Evolutionary conservation across 2,888 invertebrate genomes (phyloP), one percentile per base, ranked within the genome.

Genomic region (Agriopis aurantiaria): DNA sequence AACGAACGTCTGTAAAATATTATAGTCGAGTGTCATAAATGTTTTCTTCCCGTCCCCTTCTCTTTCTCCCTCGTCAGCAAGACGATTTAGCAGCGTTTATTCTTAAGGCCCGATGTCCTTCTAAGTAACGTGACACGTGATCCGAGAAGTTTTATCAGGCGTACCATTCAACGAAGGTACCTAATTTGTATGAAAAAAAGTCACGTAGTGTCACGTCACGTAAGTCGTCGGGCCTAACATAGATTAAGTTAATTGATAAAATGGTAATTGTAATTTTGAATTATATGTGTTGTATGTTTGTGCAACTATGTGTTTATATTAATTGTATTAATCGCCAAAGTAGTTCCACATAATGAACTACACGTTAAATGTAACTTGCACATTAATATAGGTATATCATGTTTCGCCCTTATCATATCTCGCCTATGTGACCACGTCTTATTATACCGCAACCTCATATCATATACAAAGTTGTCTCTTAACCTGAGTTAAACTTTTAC

Each of bases 361-460:
- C 56, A 52, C 9, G n/a, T 62, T 55, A 49, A 48, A 49, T 51
- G 17, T 62, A 63, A 51, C 40, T 12, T 33, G 52, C 51, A 41
- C 46, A 67, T 40, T 63, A 7, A 6, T 43, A 1, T 64, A n/a
- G n/a, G n/a, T n/a, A 55, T 64, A 59, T 58, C 63, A 60, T 46
- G 12, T 56, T 49, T 64, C 62, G 52, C 17, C 17, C 41, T 10
- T 33, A n/a, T 51, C 59, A 56, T 67, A 63, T 67, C 65, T 60
- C 23, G 41, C n/a, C 17, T 59, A 49, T 55, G 63, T 17, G 6
- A 46, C 48, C 33, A 55, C 43, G 4, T 53, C 63, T 65, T 75
- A 71, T 71, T 72, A 72, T 59, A 75, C 64, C 40, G 69, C 66
- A 71, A 69, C 69, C 43, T 73, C 76, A 75, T 76, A 76, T 75